Evolutionary conservation across 1,140 invertebrate genomes (phyloP).

Genomic region (Maniola jurtina): DNA sequence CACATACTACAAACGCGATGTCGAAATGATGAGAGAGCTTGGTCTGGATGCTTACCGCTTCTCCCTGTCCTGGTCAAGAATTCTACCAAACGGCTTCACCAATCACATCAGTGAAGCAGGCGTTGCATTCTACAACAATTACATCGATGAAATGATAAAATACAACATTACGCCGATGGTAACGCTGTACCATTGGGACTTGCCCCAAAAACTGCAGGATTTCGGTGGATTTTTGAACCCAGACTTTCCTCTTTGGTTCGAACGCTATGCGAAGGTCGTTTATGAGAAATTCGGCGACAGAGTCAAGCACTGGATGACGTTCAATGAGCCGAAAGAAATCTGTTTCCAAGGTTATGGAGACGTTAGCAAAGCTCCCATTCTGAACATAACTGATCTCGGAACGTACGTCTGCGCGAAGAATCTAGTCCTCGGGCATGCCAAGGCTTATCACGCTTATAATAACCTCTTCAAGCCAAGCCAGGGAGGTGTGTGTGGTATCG

Average conservation of each 20-base stretch:
- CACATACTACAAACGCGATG: conserved; percentile 45
- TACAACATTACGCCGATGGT: conserved; percentile 67
- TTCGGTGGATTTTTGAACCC: conserved; percentile 57
- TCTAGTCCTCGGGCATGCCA: conserved; percentile 79
- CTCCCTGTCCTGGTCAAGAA: conserved; percentile 81
- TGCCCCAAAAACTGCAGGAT: conserved; percentile 58
- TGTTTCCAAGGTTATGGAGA: conserved; percentile 59
- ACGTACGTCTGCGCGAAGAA: conserved; percentile 79
- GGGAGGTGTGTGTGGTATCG: conserved; percentile 78
- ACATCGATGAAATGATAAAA: conserved; percentile 76
- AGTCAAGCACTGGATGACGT: conserved; percentile 73
- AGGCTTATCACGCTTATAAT: conserved; percentile 70
- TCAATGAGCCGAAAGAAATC: conserved; percentile 73
- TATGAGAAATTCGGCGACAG: conserved; percentile 76
- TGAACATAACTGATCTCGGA: conserved; percentile 51
- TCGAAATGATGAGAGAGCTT: conserved; percentile 44
- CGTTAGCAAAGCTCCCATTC: conserved; percentile 45
- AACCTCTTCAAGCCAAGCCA: conserved; percentile 50
- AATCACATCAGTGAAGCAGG: conserved; percentile 76
- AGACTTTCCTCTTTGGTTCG: conserved; percentile 73
- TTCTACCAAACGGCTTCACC: conserved; percentile 78
- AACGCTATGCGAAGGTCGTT: conserved; percentile 75
- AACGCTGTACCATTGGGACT: conserved; percentile 62
- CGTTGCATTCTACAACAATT: conserved; percentile 80
- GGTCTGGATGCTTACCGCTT: conserved; percentile 74